Evolutionary conservation across 2,888 invertebrate species (phyloP).

Genomic region (Sphecodes monilicornis): DNA sequence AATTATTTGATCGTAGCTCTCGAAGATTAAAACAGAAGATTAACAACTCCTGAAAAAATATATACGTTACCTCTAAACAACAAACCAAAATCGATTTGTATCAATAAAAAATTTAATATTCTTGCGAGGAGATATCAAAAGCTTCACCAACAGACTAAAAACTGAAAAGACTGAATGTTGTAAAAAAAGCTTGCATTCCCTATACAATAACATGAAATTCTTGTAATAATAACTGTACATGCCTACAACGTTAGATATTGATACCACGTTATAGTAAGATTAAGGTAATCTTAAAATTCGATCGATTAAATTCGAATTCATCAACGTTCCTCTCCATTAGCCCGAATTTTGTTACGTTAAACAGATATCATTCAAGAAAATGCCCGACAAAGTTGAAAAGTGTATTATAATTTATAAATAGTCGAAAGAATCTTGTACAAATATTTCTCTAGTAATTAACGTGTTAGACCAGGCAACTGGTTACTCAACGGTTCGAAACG

Average conservation of each 20-base stretch:
- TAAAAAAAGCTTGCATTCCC: neutral
- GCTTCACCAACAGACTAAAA: neutral
- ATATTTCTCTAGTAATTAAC: too few relatives aligned
- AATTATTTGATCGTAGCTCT: neutral
- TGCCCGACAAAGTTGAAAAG: neutral
- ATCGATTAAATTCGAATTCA: neutral
- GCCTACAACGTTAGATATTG: neutral
- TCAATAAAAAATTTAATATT: neutral
- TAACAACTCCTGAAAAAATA: too few relatives aligned
- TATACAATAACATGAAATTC: neutral
- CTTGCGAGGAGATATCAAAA: too few relatives aligned
- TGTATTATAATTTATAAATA: neutral
- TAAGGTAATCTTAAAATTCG: neutral
- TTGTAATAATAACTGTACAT: neutral
- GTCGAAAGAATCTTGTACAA: neutral
- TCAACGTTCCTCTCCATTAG: neutral
- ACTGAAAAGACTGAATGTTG: neutral
- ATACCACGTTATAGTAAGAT: neutral
- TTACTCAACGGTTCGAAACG: too few relatives aligned
- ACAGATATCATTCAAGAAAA: neutral
- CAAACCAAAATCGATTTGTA: neutral
- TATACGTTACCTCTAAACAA: too few relatives aligned
- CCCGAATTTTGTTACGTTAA: neutral
- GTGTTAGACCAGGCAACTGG: too few relatives aligned
- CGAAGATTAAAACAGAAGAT: neutral